Percentiles rank a stretch among this genome's conserved stretches.
These are phyloP conservation scores for Anniella stebbinsi DNA, from an alignment of 2,797 vertebrate species.

Conservation along the genomic window DNA sequence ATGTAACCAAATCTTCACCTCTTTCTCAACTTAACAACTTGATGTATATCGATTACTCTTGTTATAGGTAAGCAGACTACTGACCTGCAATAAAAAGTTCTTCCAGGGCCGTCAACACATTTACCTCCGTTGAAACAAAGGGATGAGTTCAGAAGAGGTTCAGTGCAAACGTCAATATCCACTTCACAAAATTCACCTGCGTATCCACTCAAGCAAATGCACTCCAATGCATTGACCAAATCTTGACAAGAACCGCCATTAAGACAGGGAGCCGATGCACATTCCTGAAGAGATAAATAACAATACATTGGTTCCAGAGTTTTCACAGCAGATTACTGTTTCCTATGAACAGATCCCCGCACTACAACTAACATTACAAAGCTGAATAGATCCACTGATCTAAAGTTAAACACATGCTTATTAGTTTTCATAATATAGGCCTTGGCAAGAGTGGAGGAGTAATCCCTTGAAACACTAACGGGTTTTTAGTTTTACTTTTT, in stretches of 20 bases:
- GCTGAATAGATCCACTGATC: background rate
- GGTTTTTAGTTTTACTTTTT: background rate
- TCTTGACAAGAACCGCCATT: conserved; percentile 85
- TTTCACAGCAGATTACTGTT: conserved; percentile 30
- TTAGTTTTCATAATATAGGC: background rate
- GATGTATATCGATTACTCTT: background rate
- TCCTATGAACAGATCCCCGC: background rate
- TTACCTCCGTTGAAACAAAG: conserved; percentile 85
- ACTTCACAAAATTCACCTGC: conserved; percentile 79
- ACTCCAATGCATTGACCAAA: conserved; percentile 80
- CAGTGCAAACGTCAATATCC: conserved; percentile 79
- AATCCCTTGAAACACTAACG: background rate
- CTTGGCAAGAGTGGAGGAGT: background rate
- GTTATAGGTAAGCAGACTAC: conserved; percentile 46
- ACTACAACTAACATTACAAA: background rate
- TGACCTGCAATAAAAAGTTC: conserved; percentile 87
- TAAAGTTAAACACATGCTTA: background rate
- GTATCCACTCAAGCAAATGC: conserved; percentile 82
- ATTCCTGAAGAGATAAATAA: conserved; percentile 79
- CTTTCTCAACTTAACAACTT: conserved; percentile 7
- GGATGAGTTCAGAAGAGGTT: conserved; percentile 59
- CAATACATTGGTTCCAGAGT: background rate
- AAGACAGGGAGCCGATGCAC: conserved; percentile 78
- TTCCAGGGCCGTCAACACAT: conserved; percentile 82
- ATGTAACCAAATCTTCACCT: background rate